Conservation (phyloP, 2,797 vertebrate genomes). For the Oreochromis grahami region DNA sequence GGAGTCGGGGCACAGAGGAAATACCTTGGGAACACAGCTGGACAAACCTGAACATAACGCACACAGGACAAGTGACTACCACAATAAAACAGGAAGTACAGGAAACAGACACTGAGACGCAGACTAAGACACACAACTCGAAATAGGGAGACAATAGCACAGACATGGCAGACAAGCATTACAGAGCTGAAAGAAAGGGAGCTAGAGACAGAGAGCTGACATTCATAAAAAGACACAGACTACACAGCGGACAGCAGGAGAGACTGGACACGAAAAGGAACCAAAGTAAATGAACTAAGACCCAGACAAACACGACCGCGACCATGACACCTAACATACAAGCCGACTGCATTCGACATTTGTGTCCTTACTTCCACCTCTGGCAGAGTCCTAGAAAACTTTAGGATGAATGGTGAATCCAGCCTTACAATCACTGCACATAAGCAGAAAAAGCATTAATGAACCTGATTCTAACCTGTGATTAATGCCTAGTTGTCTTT, state of each 20-base stretch:
- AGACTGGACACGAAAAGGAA: background rate
- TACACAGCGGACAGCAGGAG: too few relatives aligned
- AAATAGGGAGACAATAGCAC: background rate
- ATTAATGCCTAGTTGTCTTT: background rate
- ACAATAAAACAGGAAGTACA: background rate
- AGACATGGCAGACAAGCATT: background rate
- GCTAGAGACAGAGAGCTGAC: background rate
- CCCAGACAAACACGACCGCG: background rate
- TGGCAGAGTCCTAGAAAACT: background rate
- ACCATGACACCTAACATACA: background rate
- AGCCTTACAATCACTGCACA: background rate
- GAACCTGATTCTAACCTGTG: background rate
- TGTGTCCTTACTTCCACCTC: background rate
- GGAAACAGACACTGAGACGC: background rate
- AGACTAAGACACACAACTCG: background rate
- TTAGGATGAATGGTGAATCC: background rate
- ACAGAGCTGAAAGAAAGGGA: background rate
- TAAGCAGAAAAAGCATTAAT: background rate
- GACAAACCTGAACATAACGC: background rate
- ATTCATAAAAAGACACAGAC: background rate
- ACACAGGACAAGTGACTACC: background rate
- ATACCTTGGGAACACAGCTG: background rate
- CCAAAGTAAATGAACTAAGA: background rate
- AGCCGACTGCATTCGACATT: background rate
- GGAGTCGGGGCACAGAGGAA: background rate